phyloP scores from a whole-genome alignment of 2,113 vertebrate genomes.

The Scophthalmus maximus region DNA sequence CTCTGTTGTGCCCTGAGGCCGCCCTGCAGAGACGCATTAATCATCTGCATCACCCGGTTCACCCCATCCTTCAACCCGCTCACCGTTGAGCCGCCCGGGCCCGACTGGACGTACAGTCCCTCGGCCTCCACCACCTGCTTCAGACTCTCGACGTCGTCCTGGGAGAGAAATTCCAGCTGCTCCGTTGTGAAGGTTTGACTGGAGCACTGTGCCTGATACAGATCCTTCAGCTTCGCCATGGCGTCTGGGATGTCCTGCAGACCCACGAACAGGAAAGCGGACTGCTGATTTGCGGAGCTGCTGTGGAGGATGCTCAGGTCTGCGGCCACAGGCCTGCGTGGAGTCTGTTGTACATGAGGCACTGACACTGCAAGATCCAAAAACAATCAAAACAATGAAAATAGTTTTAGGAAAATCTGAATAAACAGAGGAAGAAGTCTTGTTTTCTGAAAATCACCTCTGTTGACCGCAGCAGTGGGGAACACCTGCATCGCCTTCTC shows the following conservation, averaged over 20 bases:
- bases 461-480: not conserved
- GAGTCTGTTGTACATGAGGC: not conserved
- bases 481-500: conserved; percentile 47
- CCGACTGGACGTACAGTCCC: conserved; percentile 33
- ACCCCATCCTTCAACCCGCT: conserved; percentile 65
- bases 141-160: conserved; percentile 12
- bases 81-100: conserved; percentile 19
- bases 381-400: not conserved
- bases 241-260: conserved; percentile 37
- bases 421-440: not conserved
- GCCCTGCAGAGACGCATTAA: not conserved
- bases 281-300: not conserved
- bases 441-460: conserved; percentile 48
- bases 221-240: conserved; percentile 27
- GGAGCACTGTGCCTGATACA: conserved; percentile 59
- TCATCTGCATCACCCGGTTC: conserved; percentile 31
- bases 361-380: conserved; percentile 3
- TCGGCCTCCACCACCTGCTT: conserved; percentile 9
- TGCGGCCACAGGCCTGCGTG: too few relatives aligned
- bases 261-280: conserved; percentile 66
- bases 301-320: not conserved
- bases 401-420: not conserved
- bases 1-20: conserved; percentile 30
- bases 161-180: conserved; percentile 8
- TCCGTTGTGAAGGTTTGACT: conserved; percentile 33